Percentiles rank a stretch among this genome's conserved stretches.
Evolutionary conservation across 2,888 invertebrate genomes (phyloP).

Genomic region (Oligia fasciuncula): DNA sequence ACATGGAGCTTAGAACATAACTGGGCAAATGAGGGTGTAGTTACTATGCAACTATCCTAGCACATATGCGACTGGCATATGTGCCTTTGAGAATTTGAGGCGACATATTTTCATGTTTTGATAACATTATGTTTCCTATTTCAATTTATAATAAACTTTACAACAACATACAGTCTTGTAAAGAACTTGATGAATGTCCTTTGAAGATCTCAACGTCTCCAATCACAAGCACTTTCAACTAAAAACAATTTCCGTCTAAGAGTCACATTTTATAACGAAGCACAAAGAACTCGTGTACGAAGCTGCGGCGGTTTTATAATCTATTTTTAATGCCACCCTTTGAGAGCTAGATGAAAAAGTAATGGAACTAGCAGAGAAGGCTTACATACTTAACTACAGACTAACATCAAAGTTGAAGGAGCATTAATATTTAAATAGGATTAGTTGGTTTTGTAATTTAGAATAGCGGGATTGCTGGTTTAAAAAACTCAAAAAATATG

Average conservation of each 20-base stretch:
- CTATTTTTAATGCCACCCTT: conserved; percentile 50
- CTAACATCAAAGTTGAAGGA: not conserved
- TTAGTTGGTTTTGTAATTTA: not conserved
- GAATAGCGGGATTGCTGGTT: not conserved
- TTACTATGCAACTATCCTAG: too few relatives aligned
- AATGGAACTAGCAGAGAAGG: conserved; percentile 23
- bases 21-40: not conserved
- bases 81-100: not conserved
- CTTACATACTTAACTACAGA: not conserved
- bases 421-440: not conserved
- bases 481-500: too few relatives aligned
- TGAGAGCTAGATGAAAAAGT: conserved; percentile 49
- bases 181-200: not conserved
- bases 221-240: conserved; percentile 26
- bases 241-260: conserved; percentile 31
- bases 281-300: conserved; percentile 25
- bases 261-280: conserved; percentile 30
- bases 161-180: not conserved
- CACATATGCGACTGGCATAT: not conserved
- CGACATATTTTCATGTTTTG: not conserved
- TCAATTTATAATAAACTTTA: not conserved
- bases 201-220: not conserved
- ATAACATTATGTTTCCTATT: too few relatives aligned
- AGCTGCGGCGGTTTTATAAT: conserved; percentile 35
- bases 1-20: too few relatives aligned